phyloP scores from a whole-genome alignment of 2,113 vertebrate genomes.

The Craseonycteris thonglongyai region DNA sequence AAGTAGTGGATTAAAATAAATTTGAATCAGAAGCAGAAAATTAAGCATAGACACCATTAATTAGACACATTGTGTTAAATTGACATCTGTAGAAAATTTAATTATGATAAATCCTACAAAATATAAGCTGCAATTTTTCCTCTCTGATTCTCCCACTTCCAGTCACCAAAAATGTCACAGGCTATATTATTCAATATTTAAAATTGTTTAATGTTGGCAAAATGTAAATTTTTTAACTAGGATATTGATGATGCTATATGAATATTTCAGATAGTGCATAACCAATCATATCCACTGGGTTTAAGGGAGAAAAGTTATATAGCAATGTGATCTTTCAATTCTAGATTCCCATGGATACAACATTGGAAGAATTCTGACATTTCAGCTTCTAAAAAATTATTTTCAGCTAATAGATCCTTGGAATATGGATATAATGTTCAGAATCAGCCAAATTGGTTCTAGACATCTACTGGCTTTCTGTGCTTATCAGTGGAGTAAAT shows the following conservation, averaged over 20 bases:
- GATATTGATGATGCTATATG: neutral
- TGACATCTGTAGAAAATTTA: neutral
- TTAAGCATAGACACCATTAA: neutral
- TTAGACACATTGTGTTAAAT: neutral
- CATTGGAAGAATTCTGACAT: slow-evolving; percentile 33
- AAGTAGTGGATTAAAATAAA: neutral
- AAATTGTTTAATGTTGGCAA: neutral
- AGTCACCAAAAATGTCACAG: neutral
- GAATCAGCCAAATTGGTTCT: slow-evolving; percentile 49
- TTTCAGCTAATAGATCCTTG: slow-evolving; percentile 39
- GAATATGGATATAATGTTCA: neutral
- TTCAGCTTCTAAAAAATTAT: slow-evolving; percentile 57
- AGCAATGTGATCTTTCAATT: neutral
- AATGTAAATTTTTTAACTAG: neutral
- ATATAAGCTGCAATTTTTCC: neutral
- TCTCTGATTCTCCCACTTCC: neutral
- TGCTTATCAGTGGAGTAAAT: slow-evolving; percentile 54
- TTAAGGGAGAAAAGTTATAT: neutral
- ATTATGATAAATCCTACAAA: neutral
- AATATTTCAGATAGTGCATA: neutral
- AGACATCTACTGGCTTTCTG: slow-evolving; percentile 50
- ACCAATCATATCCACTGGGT: neutral
- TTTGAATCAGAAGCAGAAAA: neutral
- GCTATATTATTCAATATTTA: neutral
- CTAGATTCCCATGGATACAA: neutral